Evolutionary conservation across 2,797 vertebrate species (phyloP).

Genomic region (Characodon lateralis): DNA sequence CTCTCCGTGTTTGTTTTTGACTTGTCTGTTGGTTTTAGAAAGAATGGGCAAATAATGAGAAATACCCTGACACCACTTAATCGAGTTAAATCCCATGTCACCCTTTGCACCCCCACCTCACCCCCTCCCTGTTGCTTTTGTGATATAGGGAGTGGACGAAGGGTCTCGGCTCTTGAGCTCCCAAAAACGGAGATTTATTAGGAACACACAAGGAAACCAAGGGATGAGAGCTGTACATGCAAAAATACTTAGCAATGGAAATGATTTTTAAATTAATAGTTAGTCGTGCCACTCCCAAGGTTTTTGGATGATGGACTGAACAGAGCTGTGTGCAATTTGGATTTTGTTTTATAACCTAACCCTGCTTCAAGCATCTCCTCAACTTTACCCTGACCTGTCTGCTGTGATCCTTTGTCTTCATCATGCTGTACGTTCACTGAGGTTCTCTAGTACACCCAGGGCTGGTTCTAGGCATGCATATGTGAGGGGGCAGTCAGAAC

Average conservation of each 20-base stretch:
- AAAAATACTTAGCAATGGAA: neutral
- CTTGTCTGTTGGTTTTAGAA: neutral
- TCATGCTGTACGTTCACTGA: too few species aligned
- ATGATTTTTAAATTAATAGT: neutral
- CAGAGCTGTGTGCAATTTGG: too few species aligned
- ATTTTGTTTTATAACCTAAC: too few species aligned
- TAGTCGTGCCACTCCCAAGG: neutral
- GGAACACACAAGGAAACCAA: neutral
- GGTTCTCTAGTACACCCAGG: too few species aligned
- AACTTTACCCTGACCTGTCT: too few species aligned
- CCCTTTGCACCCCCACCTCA: neutral
- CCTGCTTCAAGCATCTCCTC: too few species aligned
- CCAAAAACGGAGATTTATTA: neutral
- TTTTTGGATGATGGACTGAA: neutral
- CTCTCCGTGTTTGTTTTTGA: neutral
- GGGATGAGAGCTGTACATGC: too few species aligned
- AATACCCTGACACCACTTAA: neutral
- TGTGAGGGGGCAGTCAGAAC: too few species aligned
- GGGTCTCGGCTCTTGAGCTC: neutral
- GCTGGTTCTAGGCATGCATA: too few species aligned
- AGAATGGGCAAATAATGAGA: neutral
- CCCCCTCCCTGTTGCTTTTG: neutral
- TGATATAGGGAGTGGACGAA: neutral
- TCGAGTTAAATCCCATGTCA: neutral
- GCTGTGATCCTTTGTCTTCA: too few species aligned